Conservation (phyloP, 2,797 vertebrate species). For the Rhabdomys pumilio region DNA sequence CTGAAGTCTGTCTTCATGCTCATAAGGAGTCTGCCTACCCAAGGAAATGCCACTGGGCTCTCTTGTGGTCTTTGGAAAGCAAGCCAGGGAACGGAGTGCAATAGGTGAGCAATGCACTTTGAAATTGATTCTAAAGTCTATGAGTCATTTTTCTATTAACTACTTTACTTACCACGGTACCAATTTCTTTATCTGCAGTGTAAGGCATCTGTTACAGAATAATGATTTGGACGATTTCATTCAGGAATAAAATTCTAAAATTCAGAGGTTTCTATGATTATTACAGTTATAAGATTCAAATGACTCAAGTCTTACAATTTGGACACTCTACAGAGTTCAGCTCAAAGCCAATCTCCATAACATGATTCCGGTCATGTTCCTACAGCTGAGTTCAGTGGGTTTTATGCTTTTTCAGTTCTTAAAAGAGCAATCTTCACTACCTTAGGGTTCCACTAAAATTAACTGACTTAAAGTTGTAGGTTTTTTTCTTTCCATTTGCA, state of each 20-base stretch:
- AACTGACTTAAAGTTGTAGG: too few species aligned
- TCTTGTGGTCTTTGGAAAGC: background rate
- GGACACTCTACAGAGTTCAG: background rate
- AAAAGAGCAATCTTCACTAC: background rate
- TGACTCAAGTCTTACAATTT: background rate
- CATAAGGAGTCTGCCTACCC: background rate
- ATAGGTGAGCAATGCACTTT: background rate
- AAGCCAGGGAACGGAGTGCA: background rate
- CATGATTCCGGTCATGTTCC: background rate
- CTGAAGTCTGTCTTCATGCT: background rate
- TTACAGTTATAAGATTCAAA: background rate
- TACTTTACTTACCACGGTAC: background rate
- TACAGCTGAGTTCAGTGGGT: background rate
- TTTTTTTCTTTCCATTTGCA: background rate
- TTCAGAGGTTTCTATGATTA: background rate
- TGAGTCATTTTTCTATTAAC: background rate
- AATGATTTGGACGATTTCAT: background rate
- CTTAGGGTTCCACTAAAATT: background rate
- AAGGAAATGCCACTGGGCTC: background rate
- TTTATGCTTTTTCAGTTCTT: background rate
- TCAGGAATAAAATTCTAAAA: conserved; percentile 35
- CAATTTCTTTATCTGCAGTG: background rate
- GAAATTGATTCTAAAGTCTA: background rate
- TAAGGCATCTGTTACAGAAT: background rate
- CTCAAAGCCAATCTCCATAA: background rate